phyloP scores from a whole-genome alignment of 2,113 vertebrate genomes.

The Rhagologus leucostigma region DNA sequence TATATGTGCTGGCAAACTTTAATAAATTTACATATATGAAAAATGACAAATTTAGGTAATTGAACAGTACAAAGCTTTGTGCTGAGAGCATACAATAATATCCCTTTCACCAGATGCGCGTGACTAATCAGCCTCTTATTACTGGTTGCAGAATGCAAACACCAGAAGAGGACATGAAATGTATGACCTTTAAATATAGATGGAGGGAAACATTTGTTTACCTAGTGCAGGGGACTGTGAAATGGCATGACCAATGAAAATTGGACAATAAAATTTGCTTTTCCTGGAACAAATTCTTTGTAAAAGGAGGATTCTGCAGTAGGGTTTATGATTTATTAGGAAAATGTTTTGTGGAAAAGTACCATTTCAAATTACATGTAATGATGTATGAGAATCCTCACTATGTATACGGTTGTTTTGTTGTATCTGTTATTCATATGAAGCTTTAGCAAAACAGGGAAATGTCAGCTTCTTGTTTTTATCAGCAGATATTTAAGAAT shows the following conservation, averaged over 20 bases:
- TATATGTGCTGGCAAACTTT: not conserved
- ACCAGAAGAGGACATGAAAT: not conserved
- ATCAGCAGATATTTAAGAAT: not conserved
- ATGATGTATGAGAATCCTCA: not conserved
- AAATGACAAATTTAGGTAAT: not conserved
- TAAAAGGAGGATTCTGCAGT: not conserved
- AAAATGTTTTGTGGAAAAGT: not conserved
- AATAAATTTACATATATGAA: not conserved
- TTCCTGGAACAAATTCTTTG: not conserved
- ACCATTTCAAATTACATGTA: not conserved
- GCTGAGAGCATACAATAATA: not conserved
- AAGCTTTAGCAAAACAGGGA: not conserved
- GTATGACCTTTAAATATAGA: not conserved
- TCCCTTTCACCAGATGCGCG: not conserved
- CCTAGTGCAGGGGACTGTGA: not conserved
- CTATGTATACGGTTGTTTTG: not conserved
- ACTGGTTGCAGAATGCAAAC: not conserved
- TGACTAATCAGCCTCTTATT: constrained; percentile 10
- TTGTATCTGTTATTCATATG: not conserved
- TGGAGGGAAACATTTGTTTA: not conserved
- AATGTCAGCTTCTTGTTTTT: not conserved
- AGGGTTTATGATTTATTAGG: not conserved
- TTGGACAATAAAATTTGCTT: not conserved
- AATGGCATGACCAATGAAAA: not conserved
- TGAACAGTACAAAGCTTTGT: constrained; percentile 5